phyloP scores from a whole-genome alignment of 2,888 invertebrate species.

The Sphaerophoria rueppellii region DNA sequence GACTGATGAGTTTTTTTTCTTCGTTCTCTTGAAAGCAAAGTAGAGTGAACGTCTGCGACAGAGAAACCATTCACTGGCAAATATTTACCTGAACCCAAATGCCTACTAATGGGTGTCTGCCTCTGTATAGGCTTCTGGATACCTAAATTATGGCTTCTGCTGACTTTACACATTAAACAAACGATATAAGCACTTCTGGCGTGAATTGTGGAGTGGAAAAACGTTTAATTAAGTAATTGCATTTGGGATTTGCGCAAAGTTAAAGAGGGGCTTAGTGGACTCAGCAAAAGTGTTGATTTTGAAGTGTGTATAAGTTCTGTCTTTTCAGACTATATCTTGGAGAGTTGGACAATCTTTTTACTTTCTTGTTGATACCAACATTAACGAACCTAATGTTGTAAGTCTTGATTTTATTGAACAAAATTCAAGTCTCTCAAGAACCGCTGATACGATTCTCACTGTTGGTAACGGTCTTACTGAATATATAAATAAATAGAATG shows the following conservation, averaged over 20 bases:
- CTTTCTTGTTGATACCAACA: no score
- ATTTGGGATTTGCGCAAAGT: not conserved
- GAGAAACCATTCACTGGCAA: slow-evolving; percentile 45
- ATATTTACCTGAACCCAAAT: slow-evolving; percentile 66
- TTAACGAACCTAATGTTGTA: no score
- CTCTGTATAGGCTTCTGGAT: slow-evolving; percentile 33
- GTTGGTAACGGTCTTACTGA: no score
- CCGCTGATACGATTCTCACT: no score
- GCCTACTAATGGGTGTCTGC: slow-evolving; percentile 65
- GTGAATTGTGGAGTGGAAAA: slow-evolving; percentile 72
- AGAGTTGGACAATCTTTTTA: no score
- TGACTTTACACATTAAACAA: slow-evolving; percentile 35
- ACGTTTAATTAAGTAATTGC: slow-evolving; percentile 72
- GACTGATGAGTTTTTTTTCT: slow-evolving; percentile 6
- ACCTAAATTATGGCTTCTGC: not conserved
- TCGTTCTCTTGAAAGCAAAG: slow-evolving; percentile 53
- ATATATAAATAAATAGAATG: no score
- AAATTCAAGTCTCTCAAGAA: no score
- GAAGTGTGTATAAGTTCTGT: no score
- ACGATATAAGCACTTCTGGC: slow-evolving; percentile 50
- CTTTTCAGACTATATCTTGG: not conserved
- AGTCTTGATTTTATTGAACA: no score
- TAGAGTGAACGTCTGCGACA: slow-evolving; percentile 68
- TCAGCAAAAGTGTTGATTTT: no score
- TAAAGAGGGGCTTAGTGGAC: slow-evolving; percentile 12